These are phyloP conservation scores for Halcyon badia DNA, from an alignment of 2,797 vertebrate genomes.

Conservation along the genomic window DNA sequence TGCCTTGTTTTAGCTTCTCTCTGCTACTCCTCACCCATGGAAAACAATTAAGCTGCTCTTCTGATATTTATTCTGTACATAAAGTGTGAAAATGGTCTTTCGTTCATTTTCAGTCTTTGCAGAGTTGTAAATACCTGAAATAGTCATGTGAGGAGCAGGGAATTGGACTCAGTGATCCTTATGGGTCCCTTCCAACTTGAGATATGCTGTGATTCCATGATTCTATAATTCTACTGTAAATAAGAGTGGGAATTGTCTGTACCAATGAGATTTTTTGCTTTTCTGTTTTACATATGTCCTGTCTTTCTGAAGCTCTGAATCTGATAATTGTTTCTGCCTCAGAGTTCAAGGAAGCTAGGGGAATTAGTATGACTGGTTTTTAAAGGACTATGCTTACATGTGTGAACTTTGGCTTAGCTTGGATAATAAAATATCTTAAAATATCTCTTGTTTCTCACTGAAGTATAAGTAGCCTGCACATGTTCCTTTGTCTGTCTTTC, in stretches of 20 bases:
- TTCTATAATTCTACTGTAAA: background rate
- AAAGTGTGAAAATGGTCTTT: background rate
- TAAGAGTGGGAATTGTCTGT: background rate
- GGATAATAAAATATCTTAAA: background rate
- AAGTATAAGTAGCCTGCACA: rapidly evolving
- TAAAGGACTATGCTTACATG: background rate
- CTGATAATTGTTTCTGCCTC: background rate
- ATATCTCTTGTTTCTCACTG: background rate
- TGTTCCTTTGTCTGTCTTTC: background rate
- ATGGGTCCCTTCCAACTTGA: background rate
- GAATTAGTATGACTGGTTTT: background rate
- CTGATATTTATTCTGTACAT: background rate
- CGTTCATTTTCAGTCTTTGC: background rate
- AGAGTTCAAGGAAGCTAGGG: background rate
- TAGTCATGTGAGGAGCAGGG: background rate
- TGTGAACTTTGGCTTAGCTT: constrained; percentile 38
- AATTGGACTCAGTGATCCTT: background rate
- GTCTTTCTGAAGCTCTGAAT: background rate
- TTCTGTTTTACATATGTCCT: background rate
- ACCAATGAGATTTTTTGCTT: background rate
- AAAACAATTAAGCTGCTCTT: background rate
- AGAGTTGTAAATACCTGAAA: background rate
- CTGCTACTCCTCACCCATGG: background rate
- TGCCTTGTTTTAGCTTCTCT: background rate
- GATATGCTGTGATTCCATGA: background rate